phyloP scores from a whole-genome alignment of 2,113 vertebrate species.

The Proteles cristata region DNA sequence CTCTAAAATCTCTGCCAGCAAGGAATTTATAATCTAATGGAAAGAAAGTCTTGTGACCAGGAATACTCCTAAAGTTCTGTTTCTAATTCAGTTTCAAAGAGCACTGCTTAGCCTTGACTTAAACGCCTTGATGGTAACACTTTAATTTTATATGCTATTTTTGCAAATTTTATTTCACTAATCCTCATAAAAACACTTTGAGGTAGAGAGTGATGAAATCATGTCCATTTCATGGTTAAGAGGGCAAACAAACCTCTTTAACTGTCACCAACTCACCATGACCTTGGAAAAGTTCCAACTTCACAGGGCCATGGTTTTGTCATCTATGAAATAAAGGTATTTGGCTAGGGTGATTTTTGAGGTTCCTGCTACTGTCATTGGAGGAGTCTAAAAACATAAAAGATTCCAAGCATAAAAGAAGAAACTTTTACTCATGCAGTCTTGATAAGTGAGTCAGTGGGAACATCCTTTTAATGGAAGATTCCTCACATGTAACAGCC shows the following conservation, averaged over 20 bases:
- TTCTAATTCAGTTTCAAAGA: constrained; percentile 45
- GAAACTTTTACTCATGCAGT: neutral
- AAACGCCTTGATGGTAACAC: constrained; percentile 45
- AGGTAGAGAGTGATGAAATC: neutral
- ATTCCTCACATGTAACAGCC: constrained; percentile 3
- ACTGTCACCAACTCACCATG: neutral
- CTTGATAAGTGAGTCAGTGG: constrained; percentile 2
- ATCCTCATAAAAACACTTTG: constrained; percentile 52
- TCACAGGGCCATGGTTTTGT: neutral
- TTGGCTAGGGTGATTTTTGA: neutral
- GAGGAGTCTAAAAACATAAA: constrained; percentile 38
- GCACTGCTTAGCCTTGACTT: neutral
- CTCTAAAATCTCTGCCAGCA: constrained; percentile 6
- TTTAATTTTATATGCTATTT: constrained; percentile 9
- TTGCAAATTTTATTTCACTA: constrained; percentile 34
- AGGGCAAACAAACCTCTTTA: neutral
- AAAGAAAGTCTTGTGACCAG: neutral
- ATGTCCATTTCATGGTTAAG: constrained; percentile 4
- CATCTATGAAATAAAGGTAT: neutral
- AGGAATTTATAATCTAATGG: neutral
- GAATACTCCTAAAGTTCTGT: neutral
- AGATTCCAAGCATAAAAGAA: constrained; percentile 23
- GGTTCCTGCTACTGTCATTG: neutral
- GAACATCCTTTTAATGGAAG: constrained; percentile 38
- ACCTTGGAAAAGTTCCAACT: constrained; percentile 10